A percentile compares a stretch with the other conserved stretches of the same genome.
These are phyloP conservation scores for Phoenicopterus ruber DNA, from an alignment of 2,113 vertebrate species.

Conservation along the genomic window DNA sequence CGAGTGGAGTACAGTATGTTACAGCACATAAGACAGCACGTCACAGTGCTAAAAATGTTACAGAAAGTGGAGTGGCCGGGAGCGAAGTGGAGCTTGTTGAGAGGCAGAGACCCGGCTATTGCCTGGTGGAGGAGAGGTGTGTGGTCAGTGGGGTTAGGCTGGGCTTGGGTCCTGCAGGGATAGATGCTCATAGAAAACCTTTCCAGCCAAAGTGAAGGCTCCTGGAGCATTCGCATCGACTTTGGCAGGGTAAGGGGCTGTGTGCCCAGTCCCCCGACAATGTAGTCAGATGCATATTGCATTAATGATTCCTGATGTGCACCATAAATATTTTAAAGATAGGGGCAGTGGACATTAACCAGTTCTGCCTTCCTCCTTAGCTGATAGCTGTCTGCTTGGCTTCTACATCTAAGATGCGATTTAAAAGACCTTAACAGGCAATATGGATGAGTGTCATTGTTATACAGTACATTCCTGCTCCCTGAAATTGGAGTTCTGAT, in stretches of 20 bases:
- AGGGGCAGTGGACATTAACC: neutral
- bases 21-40: neutral
- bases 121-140: neutral
- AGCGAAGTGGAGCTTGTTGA: neutral
- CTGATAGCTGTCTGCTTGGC: neutral
- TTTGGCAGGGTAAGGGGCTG: neutral
- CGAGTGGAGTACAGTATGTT: conserved; percentile 10
- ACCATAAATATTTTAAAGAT: neutral
- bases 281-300: neutral
- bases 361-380: neutral
- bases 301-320: neutral
- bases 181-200: neutral
- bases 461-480: neutral
- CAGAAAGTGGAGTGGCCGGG: neutral
- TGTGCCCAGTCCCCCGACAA: neutral
- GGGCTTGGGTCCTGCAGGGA: neutral
- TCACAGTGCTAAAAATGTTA: conserved; percentile 31
- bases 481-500: conserved; percentile 11
- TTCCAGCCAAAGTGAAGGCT: neutral
- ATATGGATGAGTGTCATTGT: conserved; percentile 19
- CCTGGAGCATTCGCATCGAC: rapidly evolving
- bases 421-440: conserved; percentile 7
- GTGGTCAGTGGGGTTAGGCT: neutral
- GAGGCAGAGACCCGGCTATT: neutral
- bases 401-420: neutral